A percentile compares a stretch with the other conserved stretches of the same genome.
Evolutionary conservation across 2,888 invertebrate species (phyloP).

Genomic region (Cryptophagus acutangulus): DNA sequence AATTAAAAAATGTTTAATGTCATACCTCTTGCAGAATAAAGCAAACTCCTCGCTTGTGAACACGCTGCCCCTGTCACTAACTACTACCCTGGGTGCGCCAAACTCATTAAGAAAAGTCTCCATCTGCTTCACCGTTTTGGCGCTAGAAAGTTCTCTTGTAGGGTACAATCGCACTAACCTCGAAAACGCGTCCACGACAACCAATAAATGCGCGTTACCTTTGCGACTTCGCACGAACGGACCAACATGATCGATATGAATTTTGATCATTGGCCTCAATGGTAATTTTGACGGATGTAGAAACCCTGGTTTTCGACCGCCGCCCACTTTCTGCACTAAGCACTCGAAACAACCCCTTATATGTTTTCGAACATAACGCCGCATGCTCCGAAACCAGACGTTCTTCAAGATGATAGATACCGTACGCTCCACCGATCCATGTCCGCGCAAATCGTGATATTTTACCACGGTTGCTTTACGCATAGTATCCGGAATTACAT

Average conservation of each 20-base stretch:
- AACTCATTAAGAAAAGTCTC: conserved; percentile 19
- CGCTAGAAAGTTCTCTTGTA: conserved; percentile 12
- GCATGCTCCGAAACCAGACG: conserved; percentile 21
- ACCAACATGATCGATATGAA: conserved; percentile 22
- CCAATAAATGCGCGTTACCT: conserved; percentile 16
- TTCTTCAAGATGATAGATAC: conserved; percentile 8
- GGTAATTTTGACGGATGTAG: conserved; percentile 18
- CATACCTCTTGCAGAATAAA: conserved; percentile 15
- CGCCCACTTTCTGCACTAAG: conserved; percentile 16
- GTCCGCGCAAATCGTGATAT: conserved; percentile 19
- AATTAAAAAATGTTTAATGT: conserved; percentile 19
- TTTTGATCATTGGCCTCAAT: conserved; percentile 17
- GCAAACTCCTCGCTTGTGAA: conserved; percentile 11
- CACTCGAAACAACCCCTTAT: conserved; percentile 20
- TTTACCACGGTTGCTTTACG: conserved; percentile 18
- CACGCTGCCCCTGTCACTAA: conserved; percentile 22
- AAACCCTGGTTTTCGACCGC: conserved; percentile 16
- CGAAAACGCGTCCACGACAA: conserved; percentile 17
- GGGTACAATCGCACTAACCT: conserved; percentile 17
- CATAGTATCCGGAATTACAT: conserved; percentile 21
- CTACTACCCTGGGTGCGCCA: conserved; percentile 21
- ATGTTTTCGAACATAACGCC: conserved; percentile 17
- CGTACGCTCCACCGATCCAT: conserved; percentile 16
- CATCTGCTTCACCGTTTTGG: conserved; percentile 14
- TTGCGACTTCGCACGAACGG: conserved; percentile 17